Evolutionary conservation across 2,113 vertebrate species (phyloP).

Genomic region (Lophotis ruficrista): DNA sequence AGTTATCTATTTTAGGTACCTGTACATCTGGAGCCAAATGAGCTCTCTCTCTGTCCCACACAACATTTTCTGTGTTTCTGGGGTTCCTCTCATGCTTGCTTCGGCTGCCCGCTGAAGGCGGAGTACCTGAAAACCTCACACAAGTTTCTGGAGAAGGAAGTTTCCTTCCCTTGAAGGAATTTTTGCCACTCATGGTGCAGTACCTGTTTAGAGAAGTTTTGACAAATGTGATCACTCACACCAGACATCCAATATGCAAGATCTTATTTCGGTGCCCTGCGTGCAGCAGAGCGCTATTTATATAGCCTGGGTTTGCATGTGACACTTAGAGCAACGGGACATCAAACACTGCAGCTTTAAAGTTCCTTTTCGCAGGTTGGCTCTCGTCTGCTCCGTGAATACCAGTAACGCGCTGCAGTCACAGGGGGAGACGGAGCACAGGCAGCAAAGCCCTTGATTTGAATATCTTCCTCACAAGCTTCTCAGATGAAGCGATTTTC

Average conservation of each 20-base stretch:
- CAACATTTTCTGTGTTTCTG: neutral
- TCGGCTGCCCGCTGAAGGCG: neutral
- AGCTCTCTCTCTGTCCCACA: neutral
- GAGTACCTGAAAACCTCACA: neutral
- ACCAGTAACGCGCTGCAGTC: neutral
- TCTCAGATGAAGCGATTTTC: neutral
- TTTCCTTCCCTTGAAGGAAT: neutral
- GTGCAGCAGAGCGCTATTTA: neutral
- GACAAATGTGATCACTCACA: neutral
- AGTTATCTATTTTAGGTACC: neutral
- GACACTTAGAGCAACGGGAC: neutral
- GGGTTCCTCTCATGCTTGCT: neutral
- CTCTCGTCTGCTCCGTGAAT: neutral
- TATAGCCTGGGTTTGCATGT: neutral
- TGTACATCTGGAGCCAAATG: neutral
- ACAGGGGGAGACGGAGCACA: rapidly evolving
- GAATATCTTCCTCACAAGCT: neutral
- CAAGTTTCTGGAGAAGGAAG: neutral
- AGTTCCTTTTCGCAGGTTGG: neutral
- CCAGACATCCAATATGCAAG: neutral
- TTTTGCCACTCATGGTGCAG: rapidly evolving
- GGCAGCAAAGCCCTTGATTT: neutral
- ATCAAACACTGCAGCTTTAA: neutral
- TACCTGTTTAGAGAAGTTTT: neutral
- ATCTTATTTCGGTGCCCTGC: neutral